Base-by-base conservation (phyloP, 2,797 vertebrate species). In the Myripristis jacobus region DNA sequence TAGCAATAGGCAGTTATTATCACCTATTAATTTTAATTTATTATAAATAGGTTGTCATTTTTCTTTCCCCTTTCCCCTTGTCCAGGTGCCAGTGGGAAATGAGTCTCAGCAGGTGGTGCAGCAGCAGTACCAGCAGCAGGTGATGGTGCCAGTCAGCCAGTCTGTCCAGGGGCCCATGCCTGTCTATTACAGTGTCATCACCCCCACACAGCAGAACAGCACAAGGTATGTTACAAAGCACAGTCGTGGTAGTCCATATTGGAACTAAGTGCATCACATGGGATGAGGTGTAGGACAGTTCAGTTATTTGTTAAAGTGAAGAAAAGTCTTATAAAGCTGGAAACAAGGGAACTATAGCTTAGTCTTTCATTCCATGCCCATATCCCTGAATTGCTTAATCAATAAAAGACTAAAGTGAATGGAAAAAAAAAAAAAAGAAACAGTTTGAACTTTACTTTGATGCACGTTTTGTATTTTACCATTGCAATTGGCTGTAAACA, bases 151-250 rank as follows among this genome's bases (percentile, higher is more conserved):
- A 10, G 96, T 95, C 81, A 98, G 95, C 91, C 97, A 99, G 80
- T 96, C 98, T 76, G 97, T 99, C 50, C 98, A 98, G 92, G 97
- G 96, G 25, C 95, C 95, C 25, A 94, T 98, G 75, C 96, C 98
- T 6, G 96, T 99, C 66, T 99, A 98, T 91, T 99, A 98, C 92
- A 97, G 98, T 48, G 95, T 98, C 90, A 95, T 98, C 86, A 96
- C 97, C 31, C 93, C 96, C 12, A 93, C 96, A 87, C 98, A 98
- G 89, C 97, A 98, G 94, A 99, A 96, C 0, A 96, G 96, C 93
- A 96, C 96, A 90, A 98, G 97, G 97, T 98, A 71, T 3, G 1
- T 48, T 54, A 38, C 0, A 47, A 56, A 18, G 18, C 16, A 24
- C 18, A 55, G 13, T 21, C 10, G 21, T 50, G 21, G 18, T 47